Base-by-base conservation (phyloP, 1,140 invertebrate genomes). In the Agrypnia vestita region DNA sequence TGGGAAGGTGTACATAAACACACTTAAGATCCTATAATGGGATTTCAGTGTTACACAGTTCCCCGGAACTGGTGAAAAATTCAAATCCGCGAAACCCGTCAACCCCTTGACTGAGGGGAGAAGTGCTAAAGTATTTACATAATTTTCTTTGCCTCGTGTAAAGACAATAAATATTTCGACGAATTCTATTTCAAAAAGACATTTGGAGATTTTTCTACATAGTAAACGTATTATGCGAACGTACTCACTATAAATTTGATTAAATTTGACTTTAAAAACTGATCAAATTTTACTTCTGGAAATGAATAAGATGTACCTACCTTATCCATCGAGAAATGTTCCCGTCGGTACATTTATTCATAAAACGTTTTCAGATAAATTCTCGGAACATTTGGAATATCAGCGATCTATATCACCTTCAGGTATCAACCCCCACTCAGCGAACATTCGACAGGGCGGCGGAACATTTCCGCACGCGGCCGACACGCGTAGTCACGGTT, bases 401-500 rank as follows among this genome's bases (percentile, higher is more conserved):
- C 47, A 55, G 59, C 61, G 64, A 77, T 77, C 64, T 62, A 56
- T 25, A 67, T 77, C 76, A 67, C 62, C 61, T 77, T 15, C 7
- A 55, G 64, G 25, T 49, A 21, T 76, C 74, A 47, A 71, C 77
- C 53, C 64, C 59, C 47, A 35, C 49, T 69, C 47, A 69, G 61
- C 59, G 74, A 51, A 74, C 46, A 74, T 35, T 61, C 71, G 53
- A 51, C 76, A 49, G 46, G 56, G 47, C 51, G 55, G 15, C 72
- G 46, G 47, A 12, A 44, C 51, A 56, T 56, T 59, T 55, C 72
- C 74, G 47, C 67, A 77, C 74, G 74, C 59, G 61, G 79, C 51
- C 35, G 72, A 80, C 79, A 77, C 59, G 79, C 79, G 79, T 80
- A 80, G 79, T 80, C 79, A 77, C 74, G 74, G 64, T 80, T 76